Evolutionary conservation across 2,888 invertebrate species (phyloP).

Genomic region (Iselma pallidipennis): DNA sequence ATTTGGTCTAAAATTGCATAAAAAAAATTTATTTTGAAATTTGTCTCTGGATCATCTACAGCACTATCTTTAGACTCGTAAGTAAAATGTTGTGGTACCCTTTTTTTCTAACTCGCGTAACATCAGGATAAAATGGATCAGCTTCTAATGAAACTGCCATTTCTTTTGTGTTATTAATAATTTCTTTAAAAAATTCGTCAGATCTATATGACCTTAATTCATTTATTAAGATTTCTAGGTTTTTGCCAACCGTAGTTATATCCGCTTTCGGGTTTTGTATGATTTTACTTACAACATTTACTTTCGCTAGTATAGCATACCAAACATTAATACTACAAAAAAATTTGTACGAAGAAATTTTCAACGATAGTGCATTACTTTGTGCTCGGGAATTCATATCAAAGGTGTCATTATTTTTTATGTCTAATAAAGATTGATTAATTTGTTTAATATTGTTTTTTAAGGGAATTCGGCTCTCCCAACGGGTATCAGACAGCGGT

Average conservation of each 20-base stretch:
- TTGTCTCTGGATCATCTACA: too few relatives aligned
- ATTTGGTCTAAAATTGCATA: too few relatives aligned
- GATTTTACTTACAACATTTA: not conserved
- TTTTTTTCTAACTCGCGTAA: not conserved
- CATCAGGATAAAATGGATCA: not conserved
- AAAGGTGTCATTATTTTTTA: not conserved
- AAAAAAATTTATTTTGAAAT: too few relatives aligned
- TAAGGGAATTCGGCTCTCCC: constrained; percentile 15
- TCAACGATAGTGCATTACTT: not conserved
- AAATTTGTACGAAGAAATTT: not conserved
- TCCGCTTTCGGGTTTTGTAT: not conserved
- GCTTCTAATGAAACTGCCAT: not conserved
- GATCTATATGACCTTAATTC: not conserved
- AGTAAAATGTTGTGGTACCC: too few relatives aligned
- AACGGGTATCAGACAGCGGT: constrained; percentile 25
- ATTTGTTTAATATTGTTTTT: constrained; percentile 12
- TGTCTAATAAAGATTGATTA: constrained; percentile 19
- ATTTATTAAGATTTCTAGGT: not conserved
- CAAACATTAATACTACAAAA: not conserved
- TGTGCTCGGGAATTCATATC: not conserved
- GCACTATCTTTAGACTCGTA: too few relatives aligned
- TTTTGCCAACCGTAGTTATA: not conserved
- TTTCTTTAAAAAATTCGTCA: not conserved
- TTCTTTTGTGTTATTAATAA: not conserved
- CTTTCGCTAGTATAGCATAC: not conserved